Percentiles rank a stretch among this genome's conserved stretches.
Evolutionary conservation across 2,888 invertebrate genomes (phyloP).

Genomic region (Brenthis daphne): DNA sequence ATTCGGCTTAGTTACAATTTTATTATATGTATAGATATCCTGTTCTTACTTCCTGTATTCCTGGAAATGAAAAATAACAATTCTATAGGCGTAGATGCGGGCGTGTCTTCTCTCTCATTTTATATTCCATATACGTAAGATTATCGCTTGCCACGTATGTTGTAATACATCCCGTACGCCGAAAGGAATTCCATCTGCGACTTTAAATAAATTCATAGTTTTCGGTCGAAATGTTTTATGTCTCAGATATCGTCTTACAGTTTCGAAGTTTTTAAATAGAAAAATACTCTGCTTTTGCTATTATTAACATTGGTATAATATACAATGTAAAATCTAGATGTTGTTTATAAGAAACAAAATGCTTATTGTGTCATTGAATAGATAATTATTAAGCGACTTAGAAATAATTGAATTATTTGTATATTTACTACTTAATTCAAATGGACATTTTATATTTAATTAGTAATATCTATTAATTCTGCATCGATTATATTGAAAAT

Average conservation of each 20-base stretch:
- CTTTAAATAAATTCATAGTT: conserved; percentile 24
- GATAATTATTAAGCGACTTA: too few species aligned
- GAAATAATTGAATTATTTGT: too few species aligned
- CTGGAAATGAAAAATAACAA: conserved; percentile 67
- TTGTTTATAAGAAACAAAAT: too few species aligned
- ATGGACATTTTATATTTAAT: too few species aligned
- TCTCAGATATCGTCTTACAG: not conserved
- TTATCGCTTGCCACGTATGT: conserved; percentile 32
- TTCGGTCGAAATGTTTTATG: conserved; percentile 10
- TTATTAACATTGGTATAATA: not conserved
- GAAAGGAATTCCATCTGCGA: conserved; percentile 19
- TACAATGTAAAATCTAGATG: not conserved
- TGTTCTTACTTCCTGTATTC: conserved; percentile 63
- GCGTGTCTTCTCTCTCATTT: conserved; percentile 49
- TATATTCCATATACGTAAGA: conserved; percentile 60
- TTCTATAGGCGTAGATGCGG: conserved; percentile 56
- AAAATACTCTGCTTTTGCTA: not conserved
- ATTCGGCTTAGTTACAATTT: too few species aligned
- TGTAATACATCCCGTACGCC: conserved; percentile 26
- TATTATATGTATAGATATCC: conserved; percentile 44
- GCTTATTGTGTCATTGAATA: too few species aligned
- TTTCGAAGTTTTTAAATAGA: not conserved
- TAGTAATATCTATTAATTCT: too few species aligned
- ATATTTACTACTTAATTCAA: too few species aligned
- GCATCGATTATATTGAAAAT: not conserved